A percentile compares a stretch with the other conserved stretches of the same genome.
Evolutionary conservation across 2,113 vertebrate genomes (phyloP).

Genomic region (Poecilia latipinna): DNA sequence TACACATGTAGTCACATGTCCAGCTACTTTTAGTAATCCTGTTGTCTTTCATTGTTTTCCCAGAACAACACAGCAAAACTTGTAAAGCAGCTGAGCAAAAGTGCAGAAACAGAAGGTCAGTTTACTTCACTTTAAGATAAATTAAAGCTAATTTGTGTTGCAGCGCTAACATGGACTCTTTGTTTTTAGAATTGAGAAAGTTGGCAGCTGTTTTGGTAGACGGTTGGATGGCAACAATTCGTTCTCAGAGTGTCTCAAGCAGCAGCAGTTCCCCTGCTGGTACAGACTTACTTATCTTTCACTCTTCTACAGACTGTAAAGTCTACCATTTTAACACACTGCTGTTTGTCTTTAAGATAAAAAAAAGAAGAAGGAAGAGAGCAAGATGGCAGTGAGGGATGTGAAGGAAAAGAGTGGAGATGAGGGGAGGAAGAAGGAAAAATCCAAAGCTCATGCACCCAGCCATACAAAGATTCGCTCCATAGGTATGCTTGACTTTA

Average conservation of each 20-base stretch:
- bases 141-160: not conserved
- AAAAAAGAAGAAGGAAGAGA: constrained; percentile 89
- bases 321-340: rapidly evolving
- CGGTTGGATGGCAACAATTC: constrained; percentile 94
- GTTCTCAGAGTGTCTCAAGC: constrained; percentile 88
- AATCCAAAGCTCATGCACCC: constrained; percentile 91
- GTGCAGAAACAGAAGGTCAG: constrained; percentile 90
- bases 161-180: not conserved
- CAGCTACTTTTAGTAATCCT: not conserved
- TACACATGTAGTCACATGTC: no score
- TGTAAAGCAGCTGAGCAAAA: constrained; percentile 95
- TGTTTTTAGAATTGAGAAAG: constrained; percentile 85
- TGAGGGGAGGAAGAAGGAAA: constrained; percentile 91
- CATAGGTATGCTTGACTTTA: constrained; percentile 79
- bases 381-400: constrained; percentile 73
- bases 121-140: not conserved
- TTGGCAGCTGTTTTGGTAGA: constrained; percentile 90
- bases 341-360: constrained; percentile 77
- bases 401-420: constrained; percentile 79
- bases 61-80: constrained; percentile 97
- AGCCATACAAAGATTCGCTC: constrained; percentile 95
- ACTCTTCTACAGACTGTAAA: not conserved
- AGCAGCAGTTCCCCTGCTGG: constrained; percentile 75
- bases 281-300: constrained; percentile 19
- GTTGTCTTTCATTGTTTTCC: not conserved